These are phyloP conservation scores for Megamerina dolium DNA, from an alignment of 2,888 invertebrate species.

Conservation along the genomic window DNA sequence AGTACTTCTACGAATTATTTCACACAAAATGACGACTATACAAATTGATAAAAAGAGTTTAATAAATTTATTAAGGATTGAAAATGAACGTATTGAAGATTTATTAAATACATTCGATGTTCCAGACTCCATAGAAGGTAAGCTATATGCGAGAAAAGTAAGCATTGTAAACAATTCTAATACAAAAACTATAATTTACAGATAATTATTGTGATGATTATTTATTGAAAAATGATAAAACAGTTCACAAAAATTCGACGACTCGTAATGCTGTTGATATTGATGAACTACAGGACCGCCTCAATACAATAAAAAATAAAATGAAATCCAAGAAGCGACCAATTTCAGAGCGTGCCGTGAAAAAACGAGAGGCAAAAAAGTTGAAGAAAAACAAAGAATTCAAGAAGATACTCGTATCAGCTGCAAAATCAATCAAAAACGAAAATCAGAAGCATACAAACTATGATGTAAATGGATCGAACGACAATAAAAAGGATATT, in stretches of 20 bases:
- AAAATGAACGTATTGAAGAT: slow-evolving; percentile 36
- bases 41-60: slow-evolving; percentile 17
- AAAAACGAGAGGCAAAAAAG: slow-evolving; percentile 41
- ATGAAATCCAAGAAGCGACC: slow-evolving; percentile 42
- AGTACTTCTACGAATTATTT: too few species aligned
- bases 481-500: slow-evolving; percentile 45
- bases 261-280: slow-evolving; percentile 18
- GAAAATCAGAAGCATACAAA: slow-evolving; percentile 28
- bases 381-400: slow-evolving; percentile 43
- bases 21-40: slow-evolving; percentile 25
- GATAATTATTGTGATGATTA: slow-evolving; percentile 35
- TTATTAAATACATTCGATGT: slow-evolving; percentile 39
- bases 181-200: slow-evolving; percentile 7
- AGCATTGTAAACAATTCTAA: not conserved
- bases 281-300: slow-evolving; percentile 34
- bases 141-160: slow-evolving; percentile 3
- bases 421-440: slow-evolving; percentile 40
- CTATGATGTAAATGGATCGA: slow-evolving; percentile 11
- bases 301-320: slow-evolving; percentile 45
- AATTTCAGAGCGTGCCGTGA: slow-evolving; percentile 36
- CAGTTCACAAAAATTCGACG: slow-evolving; percentile 9
- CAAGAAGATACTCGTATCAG: slow-evolving; percentile 38
- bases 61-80: slow-evolving; percentile 17
- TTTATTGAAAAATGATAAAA: slow-evolving; percentile 32
- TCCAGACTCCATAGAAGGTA: slow-evolving; percentile 44